These are phyloP conservation scores for Saturnia japonica DNA, from an alignment of 2,888 invertebrate species.

Conservation along the genomic window DNA sequence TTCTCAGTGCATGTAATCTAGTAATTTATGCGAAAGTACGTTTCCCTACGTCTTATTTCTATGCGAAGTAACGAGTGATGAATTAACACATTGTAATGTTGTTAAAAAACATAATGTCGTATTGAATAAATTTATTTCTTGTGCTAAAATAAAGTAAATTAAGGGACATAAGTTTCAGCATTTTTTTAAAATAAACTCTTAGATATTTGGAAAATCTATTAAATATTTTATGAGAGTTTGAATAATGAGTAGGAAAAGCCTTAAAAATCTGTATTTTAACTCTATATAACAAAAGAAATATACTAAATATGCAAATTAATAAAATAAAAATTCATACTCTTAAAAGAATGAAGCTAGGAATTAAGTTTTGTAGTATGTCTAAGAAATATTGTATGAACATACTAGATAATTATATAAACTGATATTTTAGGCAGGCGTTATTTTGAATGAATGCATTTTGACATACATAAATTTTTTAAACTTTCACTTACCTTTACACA, in stretches of 20 bases:
- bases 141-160: background rate
- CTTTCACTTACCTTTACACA: background rate
- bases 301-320: too few relatives aligned
- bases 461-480: background rate
- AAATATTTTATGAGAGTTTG: too few relatives aligned
- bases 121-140: background rate
- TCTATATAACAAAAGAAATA: background rate
- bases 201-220: too few relatives aligned
- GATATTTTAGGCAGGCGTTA: background rate
- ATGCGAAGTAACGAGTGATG: constrained; percentile 2
- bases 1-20: constrained; percentile 9
- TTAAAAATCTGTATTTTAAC: background rate
- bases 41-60: constrained; percentile 9
- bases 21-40: constrained; percentile 5
- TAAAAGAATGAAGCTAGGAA: background rate
- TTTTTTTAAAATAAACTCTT: too few relatives aligned
- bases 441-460: background rate
- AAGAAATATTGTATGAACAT: background rate
- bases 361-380: background rate
- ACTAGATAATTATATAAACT: too few relatives aligned
- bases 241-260: too few relatives aligned
- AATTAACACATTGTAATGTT: background rate
- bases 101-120: background rate
- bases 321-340: too few relatives aligned
- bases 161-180: too few relatives aligned